Evolutionary conservation across 2,797 vertebrate species (phyloP).

Genomic region (Oreonectes daqikongensis): DNA sequence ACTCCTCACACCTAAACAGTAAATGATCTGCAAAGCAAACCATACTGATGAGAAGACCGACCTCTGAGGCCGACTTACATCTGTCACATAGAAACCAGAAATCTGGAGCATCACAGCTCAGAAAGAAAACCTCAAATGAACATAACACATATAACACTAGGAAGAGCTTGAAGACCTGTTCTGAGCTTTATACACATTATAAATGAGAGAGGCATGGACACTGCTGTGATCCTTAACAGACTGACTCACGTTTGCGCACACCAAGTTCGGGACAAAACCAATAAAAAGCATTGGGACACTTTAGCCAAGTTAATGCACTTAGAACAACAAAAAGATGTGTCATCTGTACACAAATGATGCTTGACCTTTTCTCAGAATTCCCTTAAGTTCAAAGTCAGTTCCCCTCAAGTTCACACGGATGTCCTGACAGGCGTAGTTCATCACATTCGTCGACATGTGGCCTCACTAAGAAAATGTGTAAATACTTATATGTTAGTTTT

Average conservation of each 20-base stretch:
- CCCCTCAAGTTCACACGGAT: neutral
- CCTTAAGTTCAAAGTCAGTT: neutral
- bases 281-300: neutral
- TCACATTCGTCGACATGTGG: neutral
- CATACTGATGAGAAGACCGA: neutral
- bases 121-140: conserved; percentile 39
- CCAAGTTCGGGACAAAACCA: neutral
- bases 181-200: conserved; percentile 15
- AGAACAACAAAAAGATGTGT: neutral
- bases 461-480: neutral
- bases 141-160: conserved; percentile 50
- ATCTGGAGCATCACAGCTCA: neutral
- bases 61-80: conserved; percentile 5
- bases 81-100: neutral
- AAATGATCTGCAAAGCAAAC: neutral
- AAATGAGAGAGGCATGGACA: conserved; percentile 27
- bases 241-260: conserved; percentile 27
- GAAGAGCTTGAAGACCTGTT: conserved; percentile 27
- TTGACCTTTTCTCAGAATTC: neutral
- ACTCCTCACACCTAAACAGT: neutral
- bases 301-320: neutral
- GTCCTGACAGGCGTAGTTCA: neutral
- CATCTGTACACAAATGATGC: neutral
- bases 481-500: too few species aligned
- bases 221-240: conserved; percentile 44